Percentiles rank a stretch among this genome's conserved stretches.
phyloP scores from a whole-genome alignment of 2,113 vertebrate species.

The Opisthocomus hoazin region DNA sequence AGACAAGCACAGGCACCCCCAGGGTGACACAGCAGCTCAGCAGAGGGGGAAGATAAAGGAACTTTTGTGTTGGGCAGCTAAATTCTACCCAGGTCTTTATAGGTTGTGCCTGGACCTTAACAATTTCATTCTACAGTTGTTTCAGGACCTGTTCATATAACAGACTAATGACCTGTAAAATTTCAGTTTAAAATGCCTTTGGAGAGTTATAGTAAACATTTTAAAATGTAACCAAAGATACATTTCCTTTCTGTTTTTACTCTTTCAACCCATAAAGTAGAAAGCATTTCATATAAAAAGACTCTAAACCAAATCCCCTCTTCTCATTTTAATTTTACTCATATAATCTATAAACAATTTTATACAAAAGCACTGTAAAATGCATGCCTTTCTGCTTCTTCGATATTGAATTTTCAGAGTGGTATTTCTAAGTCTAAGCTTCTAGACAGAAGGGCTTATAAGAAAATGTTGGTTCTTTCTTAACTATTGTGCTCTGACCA shows the following conservation, averaged over 20 bases:
- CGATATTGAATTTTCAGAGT: neutral
- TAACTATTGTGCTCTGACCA: conserved; percentile 1
- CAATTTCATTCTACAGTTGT: neutral
- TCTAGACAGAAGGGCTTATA: neutral
- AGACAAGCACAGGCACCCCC: neutral
- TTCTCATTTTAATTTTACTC: conserved; percentile 6
- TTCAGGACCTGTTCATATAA: neutral
- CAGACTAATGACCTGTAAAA: conserved; percentile 13
- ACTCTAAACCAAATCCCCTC: neutral
- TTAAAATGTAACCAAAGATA: neutral
- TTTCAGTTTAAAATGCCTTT: conserved; percentile 2
- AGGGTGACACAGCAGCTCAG: neutral
- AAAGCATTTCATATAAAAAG: conserved; percentile 1
- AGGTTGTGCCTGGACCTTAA: neutral
- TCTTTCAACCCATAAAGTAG: neutral
- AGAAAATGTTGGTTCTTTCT: neutral
- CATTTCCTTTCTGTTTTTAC: conserved; percentile 2
- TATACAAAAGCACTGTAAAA: neutral
- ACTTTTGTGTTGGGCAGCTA: neutral
- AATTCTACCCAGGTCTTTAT: neutral
- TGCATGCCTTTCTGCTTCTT: neutral
- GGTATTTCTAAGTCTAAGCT: neutral
- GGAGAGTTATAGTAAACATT: neutral
- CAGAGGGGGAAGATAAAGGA: neutral
- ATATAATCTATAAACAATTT: neutral